phyloP scores from a whole-genome alignment of 1,140 invertebrate species.

The Dendrolimus kikuchii region DNA sequence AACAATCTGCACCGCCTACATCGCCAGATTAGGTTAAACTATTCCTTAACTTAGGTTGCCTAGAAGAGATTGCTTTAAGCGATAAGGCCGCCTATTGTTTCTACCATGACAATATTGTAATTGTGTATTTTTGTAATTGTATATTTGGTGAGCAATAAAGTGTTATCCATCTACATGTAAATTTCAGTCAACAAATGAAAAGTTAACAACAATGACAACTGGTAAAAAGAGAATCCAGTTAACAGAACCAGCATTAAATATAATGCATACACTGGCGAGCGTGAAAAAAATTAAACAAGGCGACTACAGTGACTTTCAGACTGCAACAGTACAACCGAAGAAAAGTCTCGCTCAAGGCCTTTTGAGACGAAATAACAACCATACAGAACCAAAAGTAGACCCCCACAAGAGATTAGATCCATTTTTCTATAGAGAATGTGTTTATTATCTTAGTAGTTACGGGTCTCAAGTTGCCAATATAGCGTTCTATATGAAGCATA shows the following conservation, averaged over 20 bases:
- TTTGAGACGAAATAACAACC: conserved; percentile 44
- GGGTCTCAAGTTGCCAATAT: conserved; percentile 79
- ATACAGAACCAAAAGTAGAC: conserved; percentile 44
- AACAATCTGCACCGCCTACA: no score
- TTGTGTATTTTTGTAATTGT: no score
- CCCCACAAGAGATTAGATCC: conserved; percentile 61
- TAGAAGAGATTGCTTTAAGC: no score
- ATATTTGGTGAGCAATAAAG: no score
- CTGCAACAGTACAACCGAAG: conserved; percentile 39
- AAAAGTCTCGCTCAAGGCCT: conserved; percentile 40
- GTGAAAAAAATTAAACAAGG: conserved; percentile 72
- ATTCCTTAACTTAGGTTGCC: no score
- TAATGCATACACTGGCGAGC: conserved; percentile 73
- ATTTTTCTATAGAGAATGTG: conserved; percentile 79
- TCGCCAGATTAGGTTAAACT: no score
- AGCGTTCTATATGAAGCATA: conserved; percentile 79
- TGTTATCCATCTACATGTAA: no score
- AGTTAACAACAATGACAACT: conserved; percentile 44
- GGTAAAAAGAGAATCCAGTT: conserved; percentile 65
- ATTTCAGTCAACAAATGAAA: conserved; percentile 59
- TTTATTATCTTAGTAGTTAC: conserved; percentile 82
- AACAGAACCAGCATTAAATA: conserved; percentile 72
- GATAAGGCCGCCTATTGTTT: no score
- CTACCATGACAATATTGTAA: no score
- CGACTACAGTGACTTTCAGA: conserved; percentile 68